Conservation (phyloP, 2,888 invertebrate genomes). For the Cheilosia urbana region DNA sequence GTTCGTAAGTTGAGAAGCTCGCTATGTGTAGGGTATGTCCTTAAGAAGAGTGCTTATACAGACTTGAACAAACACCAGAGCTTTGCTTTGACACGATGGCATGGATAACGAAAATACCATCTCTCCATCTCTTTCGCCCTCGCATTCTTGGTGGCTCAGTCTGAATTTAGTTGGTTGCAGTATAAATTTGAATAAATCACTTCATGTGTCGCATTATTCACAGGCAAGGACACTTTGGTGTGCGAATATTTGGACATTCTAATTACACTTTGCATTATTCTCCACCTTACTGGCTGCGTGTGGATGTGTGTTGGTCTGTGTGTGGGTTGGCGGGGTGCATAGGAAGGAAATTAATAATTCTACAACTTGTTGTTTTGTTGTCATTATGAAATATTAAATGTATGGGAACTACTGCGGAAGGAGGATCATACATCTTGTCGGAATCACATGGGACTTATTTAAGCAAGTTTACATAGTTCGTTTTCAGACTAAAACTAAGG, state of each 20-base stretch:
- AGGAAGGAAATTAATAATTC: conserved; percentile 54
- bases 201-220: conserved; percentile 65
- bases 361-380: conserved; percentile 65
- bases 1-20: conserved; percentile 67
- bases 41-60: conserved; percentile 64
- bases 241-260: conserved; percentile 76
- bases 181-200: conserved; percentile 73
- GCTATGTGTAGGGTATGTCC: conserved; percentile 51
- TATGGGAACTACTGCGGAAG: conserved; percentile 14
- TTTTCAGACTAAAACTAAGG: conserved; percentile 39
- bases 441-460: conserved; percentile 29
- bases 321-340: not conserved
- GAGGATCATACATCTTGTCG: conserved; percentile 13
- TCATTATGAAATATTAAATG: conserved; percentile 53
- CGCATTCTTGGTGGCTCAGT: not conserved
- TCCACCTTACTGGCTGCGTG: not conserved
- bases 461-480: conserved; percentile 42
- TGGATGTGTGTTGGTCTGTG: not conserved
- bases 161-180: conserved; percentile 59
- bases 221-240: conserved; percentile 51
- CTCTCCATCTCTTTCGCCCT: not conserved
- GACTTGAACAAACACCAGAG: conserved; percentile 60
- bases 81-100: conserved; percentile 46
- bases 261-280: conserved; percentile 71
- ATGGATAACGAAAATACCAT: not conserved